A percentile compares a stretch with the other conserved stretches of the same genome.
phyloP scores from a whole-genome alignment of 2,113 vertebrate species.

The Argyrosomus japonicus region DNA sequence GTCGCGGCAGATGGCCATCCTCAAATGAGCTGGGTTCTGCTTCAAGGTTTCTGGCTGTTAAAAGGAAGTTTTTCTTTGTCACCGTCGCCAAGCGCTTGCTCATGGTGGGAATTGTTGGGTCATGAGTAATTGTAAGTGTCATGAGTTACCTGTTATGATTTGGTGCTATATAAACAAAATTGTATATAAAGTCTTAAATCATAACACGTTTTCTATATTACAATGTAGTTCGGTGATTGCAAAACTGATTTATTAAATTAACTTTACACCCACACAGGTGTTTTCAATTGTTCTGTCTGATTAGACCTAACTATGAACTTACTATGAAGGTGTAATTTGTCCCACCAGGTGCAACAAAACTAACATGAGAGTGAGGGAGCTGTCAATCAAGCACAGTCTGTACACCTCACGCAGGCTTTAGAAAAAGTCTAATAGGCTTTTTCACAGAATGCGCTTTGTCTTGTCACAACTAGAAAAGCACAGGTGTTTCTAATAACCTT shows the following conservation, averaged over 20 bases:
- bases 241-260: background rate
- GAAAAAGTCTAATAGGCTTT: background rate
- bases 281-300: background rate
- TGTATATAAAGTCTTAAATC: background rate
- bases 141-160: too few relatives aligned
- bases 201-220: background rate
- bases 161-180: too few relatives aligned
- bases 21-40: too few relatives aligned
- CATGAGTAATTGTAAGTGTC: too few relatives aligned
- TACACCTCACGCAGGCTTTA: background rate
- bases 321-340: background rate
- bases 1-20: too few relatives aligned
- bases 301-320: too few relatives aligned
- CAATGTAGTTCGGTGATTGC: too few relatives aligned
- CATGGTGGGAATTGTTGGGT: too few relatives aligned
- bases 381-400: background rate
- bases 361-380: background rate
- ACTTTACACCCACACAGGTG: background rate
- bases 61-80: too few relatives aligned
- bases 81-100: too few relatives aligned
- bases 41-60: too few relatives aligned
- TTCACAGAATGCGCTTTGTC: background rate
- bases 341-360: background rate
- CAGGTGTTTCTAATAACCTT: background rate
- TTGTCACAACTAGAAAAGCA: background rate